Conservation (phyloP, 2,888 invertebrate genomes). For the Schrankia costaestrigalis region DNA sequence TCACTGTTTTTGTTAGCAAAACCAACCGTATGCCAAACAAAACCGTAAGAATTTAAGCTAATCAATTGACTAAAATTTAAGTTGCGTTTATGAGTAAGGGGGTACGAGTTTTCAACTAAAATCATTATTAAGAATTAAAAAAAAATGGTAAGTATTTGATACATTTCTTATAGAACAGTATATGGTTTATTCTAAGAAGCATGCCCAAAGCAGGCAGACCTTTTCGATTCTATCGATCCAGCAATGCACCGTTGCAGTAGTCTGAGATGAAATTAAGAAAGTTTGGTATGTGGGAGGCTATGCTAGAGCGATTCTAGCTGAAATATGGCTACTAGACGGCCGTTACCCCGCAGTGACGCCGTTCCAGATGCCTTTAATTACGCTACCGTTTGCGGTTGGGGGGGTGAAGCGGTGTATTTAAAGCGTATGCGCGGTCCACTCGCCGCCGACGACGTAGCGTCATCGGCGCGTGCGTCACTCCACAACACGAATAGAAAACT, state of each 20-base stretch:
- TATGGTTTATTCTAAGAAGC: no score
- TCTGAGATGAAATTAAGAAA: conserved; percentile 24
- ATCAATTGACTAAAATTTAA: no score
- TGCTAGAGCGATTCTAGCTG: conserved; percentile 40
- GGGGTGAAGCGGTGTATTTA: conserved; percentile 40
- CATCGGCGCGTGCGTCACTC: conserved; percentile 72
- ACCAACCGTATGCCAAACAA: no score
- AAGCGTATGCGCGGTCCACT: conserved; percentile 47
- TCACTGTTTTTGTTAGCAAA: no score
- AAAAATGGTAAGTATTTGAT: no score
- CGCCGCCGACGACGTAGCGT: conserved; percentile 48
- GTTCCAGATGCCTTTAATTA: conserved; percentile 62
- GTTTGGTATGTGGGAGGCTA: conserved; percentile 15
- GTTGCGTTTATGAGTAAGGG: no score
- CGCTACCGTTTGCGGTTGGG: conserved; percentile 38
- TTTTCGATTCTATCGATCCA: no score
- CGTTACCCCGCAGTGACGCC: conserved; percentile 45
- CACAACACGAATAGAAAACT: conserved; percentile 71
- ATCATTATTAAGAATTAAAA: no score
- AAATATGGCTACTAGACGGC: conserved; percentile 59
- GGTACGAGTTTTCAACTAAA: no score
- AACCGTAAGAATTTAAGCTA: no score
- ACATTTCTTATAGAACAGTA: no score
- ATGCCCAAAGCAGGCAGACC: no score
- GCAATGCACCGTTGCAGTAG: conserved; percentile 43